phyloP scores from a whole-genome alignment of 2,797 vertebrate genomes.

The Pseudochromis fuscus region DNA sequence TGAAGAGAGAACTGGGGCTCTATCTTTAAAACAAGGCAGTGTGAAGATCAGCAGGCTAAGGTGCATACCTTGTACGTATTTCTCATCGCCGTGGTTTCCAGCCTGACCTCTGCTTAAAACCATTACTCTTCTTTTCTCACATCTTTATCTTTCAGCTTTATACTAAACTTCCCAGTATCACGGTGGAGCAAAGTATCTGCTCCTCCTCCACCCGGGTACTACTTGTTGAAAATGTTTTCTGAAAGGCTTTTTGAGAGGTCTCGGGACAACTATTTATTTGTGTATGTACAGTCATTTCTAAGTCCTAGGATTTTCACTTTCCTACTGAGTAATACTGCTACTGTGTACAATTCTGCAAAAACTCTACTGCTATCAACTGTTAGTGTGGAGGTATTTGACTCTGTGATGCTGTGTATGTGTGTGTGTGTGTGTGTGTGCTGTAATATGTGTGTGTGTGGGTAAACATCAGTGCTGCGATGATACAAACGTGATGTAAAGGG shows the following conservation, averaged over 20 bases:
- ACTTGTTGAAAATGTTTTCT: constrained; percentile 36
- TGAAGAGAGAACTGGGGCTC: constrained; percentile 27
- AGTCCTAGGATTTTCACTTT: constrained; percentile 56
- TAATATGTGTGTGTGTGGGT: constrained; percentile 41
- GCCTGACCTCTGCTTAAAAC: constrained; percentile 40
- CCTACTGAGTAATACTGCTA: constrained; percentile 76
- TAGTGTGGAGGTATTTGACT: constrained; percentile 41
- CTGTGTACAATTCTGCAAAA: constrained; percentile 52
- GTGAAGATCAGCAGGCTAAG: constrained; percentile 47
- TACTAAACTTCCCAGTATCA: constrained; percentile 15
- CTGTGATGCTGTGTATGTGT: constrained; percentile 21
- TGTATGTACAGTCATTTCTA: constrained; percentile 71
- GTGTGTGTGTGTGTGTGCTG: constrained; percentile 20
- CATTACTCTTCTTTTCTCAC: constrained; percentile 18
- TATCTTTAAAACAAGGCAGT: constrained; percentile 22
- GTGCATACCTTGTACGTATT: constrained; percentile 46
- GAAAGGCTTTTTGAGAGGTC: constrained; percentile 73
- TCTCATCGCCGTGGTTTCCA: constrained; percentile 58
- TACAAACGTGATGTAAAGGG: constrained; percentile 70
- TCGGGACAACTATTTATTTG: constrained; percentile 52
- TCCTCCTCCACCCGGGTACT: constrained; percentile 11
- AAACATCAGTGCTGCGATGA: constrained; percentile 67
- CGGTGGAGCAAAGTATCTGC: constrained; percentile 10
- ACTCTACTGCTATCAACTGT: constrained; percentile 59
- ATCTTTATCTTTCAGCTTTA: constrained; percentile 31